phyloP scores from a whole-genome alignment of 2,797 vertebrate species.

The Hypotaenidia philippensis region DNA sequence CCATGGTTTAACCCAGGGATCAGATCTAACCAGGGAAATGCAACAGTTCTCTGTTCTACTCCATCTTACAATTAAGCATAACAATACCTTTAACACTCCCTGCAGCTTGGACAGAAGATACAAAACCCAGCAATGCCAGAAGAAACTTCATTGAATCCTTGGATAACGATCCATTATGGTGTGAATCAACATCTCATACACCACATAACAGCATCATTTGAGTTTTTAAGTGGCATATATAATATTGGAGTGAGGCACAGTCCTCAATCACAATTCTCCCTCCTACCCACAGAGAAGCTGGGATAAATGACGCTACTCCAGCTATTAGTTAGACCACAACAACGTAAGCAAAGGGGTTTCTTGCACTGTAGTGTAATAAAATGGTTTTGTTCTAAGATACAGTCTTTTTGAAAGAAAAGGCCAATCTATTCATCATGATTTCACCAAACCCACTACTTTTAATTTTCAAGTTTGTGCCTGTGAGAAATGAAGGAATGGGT shows the following conservation, averaged over 20 bases:
- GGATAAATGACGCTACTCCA: not conserved
- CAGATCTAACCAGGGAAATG: not conserved
- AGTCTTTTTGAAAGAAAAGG: not conserved
- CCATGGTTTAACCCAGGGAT: not conserved
- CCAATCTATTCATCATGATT: not conserved
- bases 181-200: not conserved
- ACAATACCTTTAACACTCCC: not conserved
- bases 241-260: not conserved
- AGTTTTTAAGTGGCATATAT: not conserved
- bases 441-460: not conserved
- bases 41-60: not conserved
- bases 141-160: not conserved
- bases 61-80: not conserved
- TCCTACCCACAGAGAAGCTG: not conserved
- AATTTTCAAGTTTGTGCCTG: not conserved
- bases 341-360: not conserved
- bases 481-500: constrained; percentile 7
- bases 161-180: not conserved
- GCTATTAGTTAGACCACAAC: constrained; percentile 5
- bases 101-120: not conserved
- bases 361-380: not conserved
- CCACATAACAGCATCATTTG: not conserved
- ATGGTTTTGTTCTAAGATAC: not conserved
- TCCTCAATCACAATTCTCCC: not conserved
- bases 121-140: not conserved